These are phyloP conservation scores for Hybos culiciformis DNA, from an alignment of 2,888 invertebrate species.

Conservation along the genomic window DNA sequence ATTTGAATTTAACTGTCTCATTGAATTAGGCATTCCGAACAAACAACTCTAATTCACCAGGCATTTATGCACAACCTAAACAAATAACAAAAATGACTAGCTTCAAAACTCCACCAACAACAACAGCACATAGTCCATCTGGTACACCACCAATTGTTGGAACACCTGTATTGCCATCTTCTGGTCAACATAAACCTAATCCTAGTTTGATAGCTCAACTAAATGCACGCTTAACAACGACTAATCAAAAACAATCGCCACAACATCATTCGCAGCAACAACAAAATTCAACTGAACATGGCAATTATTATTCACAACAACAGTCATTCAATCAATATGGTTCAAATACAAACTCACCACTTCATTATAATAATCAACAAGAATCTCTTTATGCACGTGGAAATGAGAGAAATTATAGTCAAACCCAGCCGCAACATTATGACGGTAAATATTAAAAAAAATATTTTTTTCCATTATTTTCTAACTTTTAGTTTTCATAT, in stretches of 20 bases:
- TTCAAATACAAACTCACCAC: constrained; percentile 19
- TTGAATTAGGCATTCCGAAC: constrained; percentile 35
- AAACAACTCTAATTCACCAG: constrained; percentile 24
- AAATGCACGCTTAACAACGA: constrained; percentile 26
- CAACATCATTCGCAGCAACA: constrained; percentile 23
- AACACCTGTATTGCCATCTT: not conserved
- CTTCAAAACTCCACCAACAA: constrained; percentile 24
- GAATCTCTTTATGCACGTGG: constrained; percentile 21
- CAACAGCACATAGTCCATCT: not conserved
- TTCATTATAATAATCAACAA: constrained; percentile 17
- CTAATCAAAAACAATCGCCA: constrained; percentile 19
- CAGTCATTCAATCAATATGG: constrained; percentile 20
- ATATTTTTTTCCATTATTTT: too few relatives aligned
- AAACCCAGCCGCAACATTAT: constrained; percentile 24
- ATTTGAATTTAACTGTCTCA: too few relatives aligned
- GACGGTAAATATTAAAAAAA: constrained; percentile 37
- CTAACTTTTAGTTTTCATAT: too few relatives aligned
- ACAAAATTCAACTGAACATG: constrained; percentile 11
- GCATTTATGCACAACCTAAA: constrained; percentile 37
- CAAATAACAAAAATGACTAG: constrained; percentile 34
- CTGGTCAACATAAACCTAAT: constrained; percentile 30
- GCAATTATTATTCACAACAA: constrained; percentile 12
- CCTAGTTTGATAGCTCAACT: constrained; percentile 35
- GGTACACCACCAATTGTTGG: not conserved
- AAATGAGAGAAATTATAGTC: constrained; percentile 17